Percentiles rank a stretch among this genome's conserved stretches.
These are phyloP conservation scores for Petaurus breviceps DNA, from an alignment of 2,113 vertebrate genomes.

Conservation along the genomic window DNA sequence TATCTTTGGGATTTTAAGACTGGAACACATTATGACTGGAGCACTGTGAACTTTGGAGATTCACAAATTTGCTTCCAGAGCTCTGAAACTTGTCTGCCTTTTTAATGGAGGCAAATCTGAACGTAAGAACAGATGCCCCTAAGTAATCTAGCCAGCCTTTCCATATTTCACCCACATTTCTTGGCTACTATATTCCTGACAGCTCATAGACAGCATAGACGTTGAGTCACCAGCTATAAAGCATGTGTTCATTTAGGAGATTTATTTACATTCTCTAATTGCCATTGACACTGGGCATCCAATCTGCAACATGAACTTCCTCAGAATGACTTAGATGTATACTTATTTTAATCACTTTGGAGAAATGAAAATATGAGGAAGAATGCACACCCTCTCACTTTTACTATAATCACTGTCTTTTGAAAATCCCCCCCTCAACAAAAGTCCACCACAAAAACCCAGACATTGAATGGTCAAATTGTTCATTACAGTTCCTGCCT, in stretches of 20 bases:
- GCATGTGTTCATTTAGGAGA: neutral
- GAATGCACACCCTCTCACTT: neutral
- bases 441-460: neutral
- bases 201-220: neutral
- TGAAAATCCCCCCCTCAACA: neutral
- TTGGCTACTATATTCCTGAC: fast-evolving
- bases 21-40: constrained; percentile 73
- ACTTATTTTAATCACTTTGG: neutral
- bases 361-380: neutral
- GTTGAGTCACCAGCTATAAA: fast-evolving
- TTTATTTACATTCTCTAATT: fast-evolving
- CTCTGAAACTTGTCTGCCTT: neutral
- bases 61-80: neutral
- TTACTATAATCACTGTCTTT: neutral
- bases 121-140: neutral
- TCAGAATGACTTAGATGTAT: neutral
- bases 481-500: neutral
- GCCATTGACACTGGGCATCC: neutral
- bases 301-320: fast-evolving
- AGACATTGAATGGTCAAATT: neutral
- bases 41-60: constrained; percentile 61
- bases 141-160: neutral
- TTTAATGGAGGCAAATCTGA: neutral
- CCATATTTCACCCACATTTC: fast-evolving
- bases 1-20: constrained; percentile 73